phyloP scores from a whole-genome alignment of 2,888 invertebrate species.

The Keiferia lycopersicella region DNA sequence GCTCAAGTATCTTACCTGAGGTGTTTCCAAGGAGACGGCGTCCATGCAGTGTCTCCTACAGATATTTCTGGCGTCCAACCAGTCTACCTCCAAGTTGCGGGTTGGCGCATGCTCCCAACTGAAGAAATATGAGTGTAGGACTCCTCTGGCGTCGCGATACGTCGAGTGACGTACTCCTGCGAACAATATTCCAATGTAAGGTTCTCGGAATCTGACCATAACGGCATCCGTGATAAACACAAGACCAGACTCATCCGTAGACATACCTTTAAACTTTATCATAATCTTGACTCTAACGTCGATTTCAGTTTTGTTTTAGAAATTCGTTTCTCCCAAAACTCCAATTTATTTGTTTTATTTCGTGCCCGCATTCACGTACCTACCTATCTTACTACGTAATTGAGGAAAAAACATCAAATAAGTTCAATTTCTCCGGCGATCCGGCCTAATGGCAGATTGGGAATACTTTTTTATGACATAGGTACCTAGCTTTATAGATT shows the following conservation, averaged over 20 bases:
- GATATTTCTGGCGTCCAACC: conserved; percentile 95
- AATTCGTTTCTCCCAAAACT: not conserved
- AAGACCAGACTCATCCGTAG: too few species aligned
- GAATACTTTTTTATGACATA: conserved; percentile 1
- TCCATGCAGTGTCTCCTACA: conserved; percentile 97
- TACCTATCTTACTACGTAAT: not conserved
- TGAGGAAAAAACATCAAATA: conserved; percentile 3
- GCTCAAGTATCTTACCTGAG: conserved; percentile 79
- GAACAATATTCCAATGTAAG: conserved; percentile 24
- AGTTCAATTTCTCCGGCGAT: not conserved
- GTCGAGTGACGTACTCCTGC: conserved; percentile 93
- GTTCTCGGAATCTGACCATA: not conserved
- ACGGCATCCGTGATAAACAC: too few species aligned
- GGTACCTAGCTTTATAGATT: not conserved
- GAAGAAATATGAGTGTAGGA: conserved; percentile 96
- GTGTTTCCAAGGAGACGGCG: conserved; percentile 93
- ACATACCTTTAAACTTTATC: not conserved
- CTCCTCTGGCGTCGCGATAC: conserved; percentile 93
- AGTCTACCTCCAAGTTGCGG: conserved; percentile 91
- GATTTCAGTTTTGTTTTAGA: conserved; percentile 5
- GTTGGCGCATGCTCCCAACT: conserved; percentile 95
- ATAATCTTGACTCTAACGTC: not conserved
- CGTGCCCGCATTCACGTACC: conserved; percentile 8
- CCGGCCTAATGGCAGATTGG: conserved; percentile 1
- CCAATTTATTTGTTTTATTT: not conserved